Conservation (phyloP, 1,140 invertebrate species). For the Hormaphis cornu region DNA sequence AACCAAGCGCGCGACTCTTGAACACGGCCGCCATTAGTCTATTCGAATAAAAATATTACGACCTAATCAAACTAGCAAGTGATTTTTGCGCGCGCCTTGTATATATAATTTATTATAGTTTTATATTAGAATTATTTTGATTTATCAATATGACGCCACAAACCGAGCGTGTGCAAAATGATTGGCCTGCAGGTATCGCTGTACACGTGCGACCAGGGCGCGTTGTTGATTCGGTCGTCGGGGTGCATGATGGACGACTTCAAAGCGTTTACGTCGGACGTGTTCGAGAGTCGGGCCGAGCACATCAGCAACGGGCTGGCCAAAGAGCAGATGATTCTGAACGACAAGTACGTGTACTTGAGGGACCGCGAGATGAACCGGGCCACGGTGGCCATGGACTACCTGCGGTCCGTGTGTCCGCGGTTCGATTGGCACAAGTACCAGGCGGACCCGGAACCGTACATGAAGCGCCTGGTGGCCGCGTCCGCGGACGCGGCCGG, state of each 20-base stretch:
- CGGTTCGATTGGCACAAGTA: slow-evolving; percentile 16
- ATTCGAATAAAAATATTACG: too few relatives aligned
- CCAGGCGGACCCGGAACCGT: not conserved
- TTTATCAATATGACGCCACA: too few relatives aligned
- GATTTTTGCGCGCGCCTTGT: too few relatives aligned
- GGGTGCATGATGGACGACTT: slow-evolving; percentile 4
- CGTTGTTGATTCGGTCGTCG: not conserved
- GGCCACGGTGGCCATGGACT: not conserved
- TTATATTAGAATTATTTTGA: too few relatives aligned
- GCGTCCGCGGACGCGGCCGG: not conserved
- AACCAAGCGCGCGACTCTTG: too few relatives aligned
- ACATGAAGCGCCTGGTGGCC: not conserved
- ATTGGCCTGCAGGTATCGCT: not conserved
- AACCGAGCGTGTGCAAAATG: too few relatives aligned
- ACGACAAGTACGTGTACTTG: not conserved
- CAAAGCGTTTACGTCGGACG: not conserved
- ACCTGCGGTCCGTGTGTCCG: not conserved
- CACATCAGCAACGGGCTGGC: slow-evolving; percentile 21
- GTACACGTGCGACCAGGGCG: slow-evolving; percentile 3
- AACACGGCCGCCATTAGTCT: too few relatives aligned
- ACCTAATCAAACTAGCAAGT: too few relatives aligned
- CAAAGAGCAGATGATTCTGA: not conserved
- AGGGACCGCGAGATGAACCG: not conserved
- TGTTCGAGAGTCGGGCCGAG: not conserved
- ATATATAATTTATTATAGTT: too few relatives aligned